These are phyloP conservation scores for Acanthurus leucopareius DNA, from an alignment of 2,797 vertebrate species.

Conservation along the genomic window DNA sequence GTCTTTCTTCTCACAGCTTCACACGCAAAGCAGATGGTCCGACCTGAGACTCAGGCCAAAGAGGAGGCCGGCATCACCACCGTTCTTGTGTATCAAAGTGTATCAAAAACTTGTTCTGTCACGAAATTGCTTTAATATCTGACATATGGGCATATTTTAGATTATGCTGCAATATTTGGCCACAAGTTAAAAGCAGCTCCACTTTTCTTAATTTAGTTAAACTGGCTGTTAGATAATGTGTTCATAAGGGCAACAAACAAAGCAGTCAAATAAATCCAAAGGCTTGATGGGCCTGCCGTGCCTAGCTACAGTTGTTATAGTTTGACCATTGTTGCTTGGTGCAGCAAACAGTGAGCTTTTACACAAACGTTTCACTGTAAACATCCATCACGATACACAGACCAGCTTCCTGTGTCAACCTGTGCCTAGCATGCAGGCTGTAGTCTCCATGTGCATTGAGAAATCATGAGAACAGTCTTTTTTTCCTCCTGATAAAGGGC, in stretches of 20 bases:
- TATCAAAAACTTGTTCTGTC: not conserved
- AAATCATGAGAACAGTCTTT: not conserved
- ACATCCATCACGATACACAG: not conserved
- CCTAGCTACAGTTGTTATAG: not conserved
- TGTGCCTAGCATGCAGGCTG: not conserved
- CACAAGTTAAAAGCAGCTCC: not conserved
- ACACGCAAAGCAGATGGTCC: conserved; percentile 61
- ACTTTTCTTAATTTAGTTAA: not conserved
- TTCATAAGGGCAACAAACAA: too few relatives aligned
- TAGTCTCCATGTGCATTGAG: not conserved
- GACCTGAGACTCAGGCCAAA: conserved; percentile 29
- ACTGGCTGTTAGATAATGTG: not conserved
- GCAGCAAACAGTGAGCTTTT: not conserved
- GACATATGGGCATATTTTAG: not conserved
- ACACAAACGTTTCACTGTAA: not conserved
- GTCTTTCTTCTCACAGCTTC: conserved; percentile 34
- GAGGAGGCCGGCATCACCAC: not conserved
- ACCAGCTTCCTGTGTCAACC: not conserved
- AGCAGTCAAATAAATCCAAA: not conserved
- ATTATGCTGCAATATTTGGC: not conserved
- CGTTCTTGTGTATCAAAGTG: not conserved
- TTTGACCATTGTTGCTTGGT: not conserved
- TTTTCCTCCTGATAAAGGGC: not conserved
- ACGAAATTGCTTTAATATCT: not conserved
- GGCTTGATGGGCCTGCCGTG: not conserved